Evolutionary conservation across 2,113 vertebrate species (phyloP), one percentile per base, ranked within the genome.

Genomic region (Corydoras sp.): DNA sequence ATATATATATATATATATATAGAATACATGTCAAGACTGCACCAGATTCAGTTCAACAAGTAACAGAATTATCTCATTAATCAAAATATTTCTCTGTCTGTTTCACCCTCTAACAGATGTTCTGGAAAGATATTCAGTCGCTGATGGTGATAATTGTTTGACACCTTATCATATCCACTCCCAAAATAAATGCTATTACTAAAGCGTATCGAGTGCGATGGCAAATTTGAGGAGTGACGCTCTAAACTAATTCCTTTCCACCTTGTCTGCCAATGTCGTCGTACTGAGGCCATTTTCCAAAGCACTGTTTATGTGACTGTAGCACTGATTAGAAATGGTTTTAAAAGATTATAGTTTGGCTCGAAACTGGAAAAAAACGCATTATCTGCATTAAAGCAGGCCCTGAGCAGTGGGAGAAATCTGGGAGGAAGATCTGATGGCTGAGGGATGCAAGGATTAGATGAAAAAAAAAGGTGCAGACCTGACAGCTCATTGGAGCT

Each of bases 301-400:
- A 72, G 66, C 73, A 11, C 69, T 72, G 71, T 81, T 82, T 80
- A 78, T 78, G 79, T 77, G 68, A 71, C 58, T 60, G 77, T 35
- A 9, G 54, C 76, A 83, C 77, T 80, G 81, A 87, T 85, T 85
- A 81, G 79, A 74, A 59, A 62, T 85, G 83, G 83, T 85, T 86
- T 81, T 62, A 58, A 74, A 67, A 83, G 83, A 84, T 85, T 86
- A 82, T 81, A 75, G 74, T 69, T 83, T 76, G 80, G 56, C 73
- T 65, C 75, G 76, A 83, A 71, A 82, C 76, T 79, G 35, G 35
- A 43, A 43, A 73, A 69, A 76, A 71, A 77, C 64, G 79, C 80
- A 82, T 87, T 86, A 87, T 86, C 85, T 77, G 81, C 32, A 64
- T 79, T 80, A 77, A 82, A 78, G 84, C 85, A 83, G 80, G 82